These are phyloP conservation scores for Taeniopygia guttata DNA, from an alignment of 2,797 vertebrate genomes.

Conservation along the genomic window DNA sequence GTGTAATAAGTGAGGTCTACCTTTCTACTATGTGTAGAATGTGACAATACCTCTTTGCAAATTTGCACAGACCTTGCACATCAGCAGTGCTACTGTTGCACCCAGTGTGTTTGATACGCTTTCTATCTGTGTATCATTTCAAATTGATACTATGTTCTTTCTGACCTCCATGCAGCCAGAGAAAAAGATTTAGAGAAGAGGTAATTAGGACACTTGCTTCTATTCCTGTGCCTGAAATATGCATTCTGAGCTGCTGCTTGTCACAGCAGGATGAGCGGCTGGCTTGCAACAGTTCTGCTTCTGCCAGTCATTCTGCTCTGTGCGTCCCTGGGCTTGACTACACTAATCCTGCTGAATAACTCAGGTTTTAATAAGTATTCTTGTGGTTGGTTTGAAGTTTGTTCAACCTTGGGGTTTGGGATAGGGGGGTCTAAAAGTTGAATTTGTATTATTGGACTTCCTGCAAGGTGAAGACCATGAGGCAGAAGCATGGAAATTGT, in stretches of 20 bases:
- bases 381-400: not conserved
- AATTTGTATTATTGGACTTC: not conserved
- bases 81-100: not conserved
- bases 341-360: not conserved
- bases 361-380: not conserved
- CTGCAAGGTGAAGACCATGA: not conserved
- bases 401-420: not conserved
- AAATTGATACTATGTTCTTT: conserved; percentile 13
- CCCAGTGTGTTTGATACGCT: not conserved
- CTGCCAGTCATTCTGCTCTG: not conserved
- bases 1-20: not conserved
- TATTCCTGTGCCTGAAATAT: conserved; percentile 49
- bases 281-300: not conserved
- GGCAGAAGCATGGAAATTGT: not conserved
- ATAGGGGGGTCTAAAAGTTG: not conserved
- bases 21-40: rapidly evolving
- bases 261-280: conserved; percentile 5
- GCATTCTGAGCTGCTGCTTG: conserved; percentile 14
- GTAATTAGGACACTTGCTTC: conserved; percentile 53
- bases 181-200: conserved; percentile 29
- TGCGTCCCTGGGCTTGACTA: not conserved
- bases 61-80: not conserved
- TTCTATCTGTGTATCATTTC: not conserved
- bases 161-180: conserved; percentile 12
- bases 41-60: not conserved